phyloP scores from a whole-genome alignment of 2,113 vertebrate species.

The Coturnix japonica region DNA sequence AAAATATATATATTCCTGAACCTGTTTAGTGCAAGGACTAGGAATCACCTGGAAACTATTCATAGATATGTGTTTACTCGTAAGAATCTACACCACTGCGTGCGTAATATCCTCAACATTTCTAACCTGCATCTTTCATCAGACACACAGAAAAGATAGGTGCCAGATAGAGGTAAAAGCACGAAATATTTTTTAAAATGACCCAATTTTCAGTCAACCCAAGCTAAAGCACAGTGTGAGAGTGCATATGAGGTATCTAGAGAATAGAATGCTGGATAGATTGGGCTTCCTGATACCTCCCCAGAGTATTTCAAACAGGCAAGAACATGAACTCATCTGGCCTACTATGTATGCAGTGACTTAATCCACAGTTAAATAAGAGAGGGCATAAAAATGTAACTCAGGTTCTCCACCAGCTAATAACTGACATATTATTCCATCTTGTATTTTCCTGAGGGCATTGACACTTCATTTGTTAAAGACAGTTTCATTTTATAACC shows the following conservation, averaged over 20 bases:
- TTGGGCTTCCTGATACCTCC: conserved; percentile 7
- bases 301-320: not conserved
- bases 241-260: not conserved
- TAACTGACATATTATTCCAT: not conserved
- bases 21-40: not conserved
- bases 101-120: not conserved
- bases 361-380: not conserved
- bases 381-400: not conserved
- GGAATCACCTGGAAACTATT: not conserved
- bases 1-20: not conserved
- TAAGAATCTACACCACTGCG: not conserved
- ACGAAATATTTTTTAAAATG: not conserved
- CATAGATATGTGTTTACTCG: accelerated
- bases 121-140: not conserved
- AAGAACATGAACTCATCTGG: not conserved
- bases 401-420: conserved; percentile 29
- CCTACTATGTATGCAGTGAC: not conserved
- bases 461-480: conserved; percentile 13
- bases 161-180: not conserved
- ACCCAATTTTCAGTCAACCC: not conserved
- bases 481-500: not conserved
- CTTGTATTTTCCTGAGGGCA: not conserved
- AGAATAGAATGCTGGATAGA: conserved; percentile 11
- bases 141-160: not conserved
- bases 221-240: not conserved